phyloP scores from a whole-genome alignment of 2,113 vertebrate genomes.

The Dipodomys merriami region DNA sequence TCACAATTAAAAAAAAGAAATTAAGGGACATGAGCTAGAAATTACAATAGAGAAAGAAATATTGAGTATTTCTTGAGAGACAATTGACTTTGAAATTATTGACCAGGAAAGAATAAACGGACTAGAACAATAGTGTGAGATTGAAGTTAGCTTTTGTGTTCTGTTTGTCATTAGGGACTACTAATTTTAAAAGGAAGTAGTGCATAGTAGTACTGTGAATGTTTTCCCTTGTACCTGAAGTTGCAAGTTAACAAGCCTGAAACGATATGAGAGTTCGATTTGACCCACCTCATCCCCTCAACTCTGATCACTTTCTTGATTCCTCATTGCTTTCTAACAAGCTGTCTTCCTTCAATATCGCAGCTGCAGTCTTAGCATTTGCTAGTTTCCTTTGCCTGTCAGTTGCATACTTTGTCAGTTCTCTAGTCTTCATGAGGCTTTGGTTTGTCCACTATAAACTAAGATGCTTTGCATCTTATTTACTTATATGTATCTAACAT shows the following conservation, averaged over 20 bases:
- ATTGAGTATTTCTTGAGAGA: neutral
- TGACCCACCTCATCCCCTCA: neutral
- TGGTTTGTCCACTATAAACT: neutral
- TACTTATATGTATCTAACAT: neutral
- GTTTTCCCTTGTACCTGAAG: neutral
- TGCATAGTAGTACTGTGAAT: neutral
- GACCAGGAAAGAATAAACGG: neutral
- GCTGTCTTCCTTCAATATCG: neutral
- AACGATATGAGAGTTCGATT: neutral
- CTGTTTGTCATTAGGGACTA: neutral
- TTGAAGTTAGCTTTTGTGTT: neutral
- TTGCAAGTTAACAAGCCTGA: neutral
- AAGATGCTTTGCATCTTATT: too few species aligned
- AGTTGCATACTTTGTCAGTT: neutral
- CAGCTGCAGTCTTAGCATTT: neutral
- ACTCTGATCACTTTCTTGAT: neutral
- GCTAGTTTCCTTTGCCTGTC: neutral
- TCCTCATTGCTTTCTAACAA: neutral
- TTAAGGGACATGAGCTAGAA: neutral
- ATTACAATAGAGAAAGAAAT: neutral
- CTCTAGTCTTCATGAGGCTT: neutral
- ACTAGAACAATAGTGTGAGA: neutral
- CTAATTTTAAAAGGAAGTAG: neutral
- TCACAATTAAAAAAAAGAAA: neutral
- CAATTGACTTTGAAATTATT: neutral